Conservation (phyloP, 2,888 invertebrate genomes). For the Hetaerina titia region DNA sequence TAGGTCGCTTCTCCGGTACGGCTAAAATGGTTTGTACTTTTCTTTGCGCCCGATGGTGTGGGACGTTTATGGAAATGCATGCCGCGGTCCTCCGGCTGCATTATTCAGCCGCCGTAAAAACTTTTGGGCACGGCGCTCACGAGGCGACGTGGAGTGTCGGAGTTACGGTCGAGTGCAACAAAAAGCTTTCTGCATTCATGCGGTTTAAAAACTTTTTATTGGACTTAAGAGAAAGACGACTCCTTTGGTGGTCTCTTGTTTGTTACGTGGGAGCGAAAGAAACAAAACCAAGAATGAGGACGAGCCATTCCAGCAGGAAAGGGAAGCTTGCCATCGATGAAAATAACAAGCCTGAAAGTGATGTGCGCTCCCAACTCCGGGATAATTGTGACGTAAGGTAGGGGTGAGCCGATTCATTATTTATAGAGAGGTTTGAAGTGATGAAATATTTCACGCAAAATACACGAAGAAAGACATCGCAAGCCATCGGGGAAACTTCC, state of each 20-base stretch:
- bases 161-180: background rate
- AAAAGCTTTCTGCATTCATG: background rate
- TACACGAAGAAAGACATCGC: too few relatives aligned
- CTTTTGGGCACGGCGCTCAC: background rate
- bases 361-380: too few relatives aligned
- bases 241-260: background rate
- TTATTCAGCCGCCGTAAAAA: conserved; percentile 11
- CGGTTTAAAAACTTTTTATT: background rate
- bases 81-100: background rate
- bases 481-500: too few relatives aligned
- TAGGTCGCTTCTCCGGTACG: background rate
- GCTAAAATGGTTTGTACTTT: background rate
- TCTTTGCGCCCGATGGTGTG: background rate
- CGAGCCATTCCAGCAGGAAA: too few relatives aligned
- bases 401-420: too few relatives aligned
- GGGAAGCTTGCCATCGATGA: too few relatives aligned
- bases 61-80: background rate
- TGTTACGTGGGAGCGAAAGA: background rate
- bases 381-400: too few relatives aligned
- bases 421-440: too few relatives aligned
- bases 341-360: too few relatives aligned
- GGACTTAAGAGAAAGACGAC: background rate
- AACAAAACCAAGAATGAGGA: background rate
- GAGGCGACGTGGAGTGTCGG: background rate
- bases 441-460: too few relatives aligned